Conservation (phyloP, 2,797 vertebrate species). For the Babyrousa celebensis region DNA sequence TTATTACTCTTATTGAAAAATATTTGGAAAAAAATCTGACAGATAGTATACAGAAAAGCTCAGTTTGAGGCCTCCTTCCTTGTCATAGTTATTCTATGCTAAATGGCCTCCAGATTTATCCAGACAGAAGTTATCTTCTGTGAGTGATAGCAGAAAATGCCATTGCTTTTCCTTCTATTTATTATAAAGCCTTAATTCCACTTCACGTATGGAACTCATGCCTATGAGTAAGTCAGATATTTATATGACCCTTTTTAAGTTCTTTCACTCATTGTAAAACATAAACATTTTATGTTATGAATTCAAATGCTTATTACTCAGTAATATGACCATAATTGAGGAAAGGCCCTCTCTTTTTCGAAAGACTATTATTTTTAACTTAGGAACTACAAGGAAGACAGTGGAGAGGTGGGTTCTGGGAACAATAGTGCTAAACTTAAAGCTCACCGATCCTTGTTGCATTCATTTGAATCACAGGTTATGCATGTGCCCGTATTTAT, state of each 20-base stretch:
- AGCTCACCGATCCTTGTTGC: not conserved
- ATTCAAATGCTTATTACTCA: constrained; percentile 5
- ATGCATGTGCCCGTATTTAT: not conserved
- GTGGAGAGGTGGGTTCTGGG: not conserved
- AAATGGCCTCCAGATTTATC: not conserved
- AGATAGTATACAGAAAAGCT: not conserved
- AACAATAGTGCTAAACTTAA: not conserved
- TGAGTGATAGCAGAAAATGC: constrained; percentile 49
- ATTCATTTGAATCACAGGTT: constrained; percentile 1
- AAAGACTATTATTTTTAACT: constrained; percentile 12
- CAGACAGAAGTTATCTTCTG: not conserved
- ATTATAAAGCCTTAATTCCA: constrained; percentile 25
- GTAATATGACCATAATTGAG: not conserved
- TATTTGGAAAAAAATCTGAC: constrained; percentile 37
- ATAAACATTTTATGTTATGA: constrained; percentile 17
- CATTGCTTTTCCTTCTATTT: constrained; percentile 40
- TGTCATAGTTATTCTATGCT: constrained; percentile 10
- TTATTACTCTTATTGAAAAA: constrained; percentile 62
- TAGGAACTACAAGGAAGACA: not conserved
- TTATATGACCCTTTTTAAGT: not conserved
- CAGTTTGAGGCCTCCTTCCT: constrained; percentile 49
- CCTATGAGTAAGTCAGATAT: constrained; percentile 2
- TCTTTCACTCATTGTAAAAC: constrained; percentile 51
- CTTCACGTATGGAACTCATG: not conserved
- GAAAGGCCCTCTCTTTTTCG: not conserved